Conservation (phyloP, 2,888 invertebrate species). For the Hylaea fasciaria region DNA sequence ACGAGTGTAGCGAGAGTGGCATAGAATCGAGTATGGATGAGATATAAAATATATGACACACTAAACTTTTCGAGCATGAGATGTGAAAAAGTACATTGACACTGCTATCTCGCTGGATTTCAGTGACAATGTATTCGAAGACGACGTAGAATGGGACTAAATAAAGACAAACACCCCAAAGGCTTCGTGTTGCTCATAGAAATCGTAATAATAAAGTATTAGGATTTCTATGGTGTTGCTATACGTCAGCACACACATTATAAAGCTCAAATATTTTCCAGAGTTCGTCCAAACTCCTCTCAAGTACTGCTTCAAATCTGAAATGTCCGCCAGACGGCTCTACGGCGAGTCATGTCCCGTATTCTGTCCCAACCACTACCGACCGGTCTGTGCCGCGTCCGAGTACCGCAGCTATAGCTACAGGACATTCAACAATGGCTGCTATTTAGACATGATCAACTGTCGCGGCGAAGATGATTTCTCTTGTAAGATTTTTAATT, state of each 20-base stretch:
- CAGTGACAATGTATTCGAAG: no score
- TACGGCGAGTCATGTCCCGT: slow-evolving; percentile 72
- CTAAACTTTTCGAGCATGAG: no score
- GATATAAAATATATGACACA: no score
- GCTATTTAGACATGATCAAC: slow-evolving; percentile 73
- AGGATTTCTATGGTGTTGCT: no score
- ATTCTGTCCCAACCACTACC: slow-evolving; percentile 70
- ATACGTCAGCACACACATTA: not conserved
- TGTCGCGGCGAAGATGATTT: slow-evolving; percentile 70
- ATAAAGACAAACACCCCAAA: no score
- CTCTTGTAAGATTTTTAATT: slow-evolving; percentile 34
- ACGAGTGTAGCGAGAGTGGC: no score
- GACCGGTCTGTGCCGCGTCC: slow-evolving; percentile 71
- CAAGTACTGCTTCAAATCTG: slow-evolving; percentile 62
- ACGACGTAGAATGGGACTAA: no score
- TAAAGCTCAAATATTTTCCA: slow-evolving; percentile 36
- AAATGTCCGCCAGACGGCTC: slow-evolving; percentile 47
- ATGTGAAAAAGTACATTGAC: no score
- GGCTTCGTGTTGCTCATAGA: no score
- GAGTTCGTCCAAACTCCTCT: slow-evolving; percentile 58
- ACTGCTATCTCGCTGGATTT: no score
- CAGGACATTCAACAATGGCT: slow-evolving; percentile 68
- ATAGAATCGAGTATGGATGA: no score
- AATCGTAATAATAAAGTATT: no score
- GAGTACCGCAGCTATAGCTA: slow-evolving; percentile 60